Percentiles rank a stretch among this genome's conserved stretches.
These are phyloP conservation scores for Bembecia ichneumoniformis DNA, from an alignment of 2,888 invertebrate genomes.

Conservation along the genomic window DNA sequence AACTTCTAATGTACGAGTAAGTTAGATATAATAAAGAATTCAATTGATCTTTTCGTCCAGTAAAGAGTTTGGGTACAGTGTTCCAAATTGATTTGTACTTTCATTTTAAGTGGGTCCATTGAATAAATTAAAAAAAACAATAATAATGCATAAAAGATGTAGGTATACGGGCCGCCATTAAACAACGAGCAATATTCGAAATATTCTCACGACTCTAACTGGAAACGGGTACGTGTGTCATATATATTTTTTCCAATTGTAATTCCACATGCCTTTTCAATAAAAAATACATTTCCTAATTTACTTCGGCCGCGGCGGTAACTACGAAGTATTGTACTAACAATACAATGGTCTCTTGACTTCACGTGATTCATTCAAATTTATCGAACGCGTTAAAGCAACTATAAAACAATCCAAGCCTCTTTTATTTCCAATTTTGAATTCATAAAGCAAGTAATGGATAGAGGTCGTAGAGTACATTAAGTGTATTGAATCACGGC, in stretches of 20 bases:
- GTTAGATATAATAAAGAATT: too few relatives aligned
- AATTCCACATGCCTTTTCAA: conserved; percentile 58
- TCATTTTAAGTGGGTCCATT: neutral
- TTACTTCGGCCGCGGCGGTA: conserved; percentile 43
- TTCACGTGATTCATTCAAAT: conserved; percentile 64
- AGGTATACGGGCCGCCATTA: conserved; percentile 11
- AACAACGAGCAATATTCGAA: conserved; percentile 28
- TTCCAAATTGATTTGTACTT: neutral
- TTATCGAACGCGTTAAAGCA: conserved; percentile 13
- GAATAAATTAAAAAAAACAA: neutral
- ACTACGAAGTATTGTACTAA: conserved; percentile 40
- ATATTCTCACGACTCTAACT: conserved; percentile 52
- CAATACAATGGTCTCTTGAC: conserved; percentile 63
- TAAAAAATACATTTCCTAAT: conserved; percentile 71
- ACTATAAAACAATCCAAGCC: too few relatives aligned
- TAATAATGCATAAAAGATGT: neutral
- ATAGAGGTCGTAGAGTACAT: too few relatives aligned
- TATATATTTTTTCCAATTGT: conserved; percentile 46
- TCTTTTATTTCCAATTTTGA: too few relatives aligned
- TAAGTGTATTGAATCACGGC: too few relatives aligned
- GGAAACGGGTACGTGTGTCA: conserved; percentile 51
- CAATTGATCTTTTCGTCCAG: too few relatives aligned
- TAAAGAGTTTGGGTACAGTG: too few relatives aligned
- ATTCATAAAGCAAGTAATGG: too few relatives aligned
- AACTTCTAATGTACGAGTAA: too few relatives aligned